A percentile compares a stretch with the other conserved stretches of the same genome.
phyloP scores from a whole-genome alignment of 2,888 invertebrate species.

The Seira ritae region DNA sequence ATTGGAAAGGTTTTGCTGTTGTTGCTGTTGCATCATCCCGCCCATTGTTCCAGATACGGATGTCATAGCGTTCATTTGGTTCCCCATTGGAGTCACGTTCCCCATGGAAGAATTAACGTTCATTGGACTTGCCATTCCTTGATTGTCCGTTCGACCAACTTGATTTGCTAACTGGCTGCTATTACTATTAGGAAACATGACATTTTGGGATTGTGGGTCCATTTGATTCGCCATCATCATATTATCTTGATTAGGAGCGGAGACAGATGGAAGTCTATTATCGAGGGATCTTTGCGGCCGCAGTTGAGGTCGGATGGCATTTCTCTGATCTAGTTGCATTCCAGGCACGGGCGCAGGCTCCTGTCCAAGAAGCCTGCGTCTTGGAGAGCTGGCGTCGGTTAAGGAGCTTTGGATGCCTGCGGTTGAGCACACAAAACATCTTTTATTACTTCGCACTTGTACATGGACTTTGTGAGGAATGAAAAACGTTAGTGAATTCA shows the following conservation, averaged over 20 bases:
- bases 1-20: constrained; percentile 38
- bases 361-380: constrained; percentile 69
- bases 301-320: constrained; percentile 70
- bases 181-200: constrained; percentile 67
- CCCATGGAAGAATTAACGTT: constrained; percentile 62
- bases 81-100: constrained; percentile 35
- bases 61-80: constrained; percentile 55
- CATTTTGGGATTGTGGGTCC: constrained; percentile 55
- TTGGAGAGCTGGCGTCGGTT: constrained; percentile 67
- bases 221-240: constrained; percentile 48
- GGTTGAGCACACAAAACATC: constrained; percentile 13
- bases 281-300: constrained; percentile 72
- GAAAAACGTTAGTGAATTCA: constrained; percentile 1
- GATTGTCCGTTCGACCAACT: constrained; percentile 70
- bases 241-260: constrained; percentile 48
- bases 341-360: constrained; percentile 53
- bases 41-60: constrained; percentile 32
- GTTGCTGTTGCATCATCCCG: constrained; percentile 45
- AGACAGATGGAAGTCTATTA: constrained; percentile 70
- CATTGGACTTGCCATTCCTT: constrained; percentile 64
- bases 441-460: constrained; percentile 16
- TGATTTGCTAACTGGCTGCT: constrained; percentile 65
- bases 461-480: neutral
- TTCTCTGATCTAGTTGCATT: constrained; percentile 63
- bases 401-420: constrained; percentile 65